Conservation (phyloP, 2,113 vertebrate species). For the Naja naja region DNA sequence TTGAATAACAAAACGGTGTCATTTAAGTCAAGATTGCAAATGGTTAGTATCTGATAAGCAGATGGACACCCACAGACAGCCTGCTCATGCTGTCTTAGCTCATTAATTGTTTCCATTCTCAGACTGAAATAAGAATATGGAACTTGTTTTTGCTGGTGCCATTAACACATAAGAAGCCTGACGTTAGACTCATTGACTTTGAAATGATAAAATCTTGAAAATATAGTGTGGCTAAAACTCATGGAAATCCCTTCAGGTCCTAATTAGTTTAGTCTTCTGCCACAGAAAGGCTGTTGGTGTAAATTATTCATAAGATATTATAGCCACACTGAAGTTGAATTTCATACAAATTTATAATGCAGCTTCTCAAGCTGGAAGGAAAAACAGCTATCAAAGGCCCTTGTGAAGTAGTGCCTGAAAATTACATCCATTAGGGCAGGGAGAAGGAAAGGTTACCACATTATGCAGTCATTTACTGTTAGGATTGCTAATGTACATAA, state of each 20-base stretch:
- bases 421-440: constrained; percentile 41
- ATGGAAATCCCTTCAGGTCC: constrained; percentile 71
- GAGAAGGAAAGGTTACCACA: neutral
- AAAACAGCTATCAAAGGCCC: constrained; percentile 56
- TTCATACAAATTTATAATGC: constrained; percentile 68
- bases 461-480: constrained; percentile 31
- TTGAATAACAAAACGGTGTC: neutral
- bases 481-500: constrained; percentile 53
- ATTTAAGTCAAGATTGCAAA: neutral
- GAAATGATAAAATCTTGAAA: constrained; percentile 69
- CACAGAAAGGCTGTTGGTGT: constrained; percentile 71
- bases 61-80: neutral
- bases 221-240: constrained; percentile 68
- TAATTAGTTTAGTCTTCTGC: constrained; percentile 74
- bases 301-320: constrained; percentile 76
- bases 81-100: fast-evolving
- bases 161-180: constrained; percentile 58
- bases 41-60: neutral
- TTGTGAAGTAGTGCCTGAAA: constrained; percentile 57
- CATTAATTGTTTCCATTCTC: constrained; percentile 36
- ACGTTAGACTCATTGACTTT: constrained; percentile 62
- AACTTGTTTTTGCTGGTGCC: constrained; percentile 57
- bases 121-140: constrained; percentile 42
- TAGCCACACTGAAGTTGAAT: constrained; percentile 68
- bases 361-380: constrained; percentile 57